Evolutionary conservation across 2,797 vertebrate genomes (phyloP).

Genomic region (Florisuga fusca): DNA sequence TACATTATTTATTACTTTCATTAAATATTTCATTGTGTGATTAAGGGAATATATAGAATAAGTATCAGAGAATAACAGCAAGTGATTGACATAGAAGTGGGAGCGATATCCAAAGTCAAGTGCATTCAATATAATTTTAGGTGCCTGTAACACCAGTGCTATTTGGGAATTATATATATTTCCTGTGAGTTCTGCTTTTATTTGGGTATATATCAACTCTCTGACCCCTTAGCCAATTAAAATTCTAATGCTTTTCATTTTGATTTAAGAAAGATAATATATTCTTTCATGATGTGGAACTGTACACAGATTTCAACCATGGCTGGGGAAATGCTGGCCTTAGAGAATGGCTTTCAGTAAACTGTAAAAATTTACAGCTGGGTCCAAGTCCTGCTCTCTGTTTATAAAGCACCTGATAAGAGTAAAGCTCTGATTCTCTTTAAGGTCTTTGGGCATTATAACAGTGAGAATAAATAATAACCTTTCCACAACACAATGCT

Average conservation of each 20-base stretch:
- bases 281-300: not conserved
- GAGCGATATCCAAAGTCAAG: accelerated
- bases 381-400: not conserved
- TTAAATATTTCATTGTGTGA: not conserved
- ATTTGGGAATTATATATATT: not conserved
- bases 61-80: not conserved
- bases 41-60: not conserved
- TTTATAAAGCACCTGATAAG: not conserved
- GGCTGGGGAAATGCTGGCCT: not conserved
- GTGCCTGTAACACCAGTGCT: not conserved
- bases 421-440: not conserved
- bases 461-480: not conserved
- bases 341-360: not conserved
- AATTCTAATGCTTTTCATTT: not conserved
- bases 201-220: not conserved
- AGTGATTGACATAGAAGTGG: not conserved
- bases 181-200: not conserved
- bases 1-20: slow-evolving; percentile 6
- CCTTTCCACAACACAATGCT: accelerated
- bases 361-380: not conserved
- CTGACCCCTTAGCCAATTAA: not conserved
- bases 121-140: not conserved
- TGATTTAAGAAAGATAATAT: not conserved
- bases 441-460: not conserved
- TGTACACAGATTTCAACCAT: not conserved